A percentile compares a stretch with the other conserved stretches of the same genome.
These are phyloP conservation scores for Timema cristinae DNA, from an alignment of 2,888 invertebrate species.

Conservation along the genomic window DNA sequence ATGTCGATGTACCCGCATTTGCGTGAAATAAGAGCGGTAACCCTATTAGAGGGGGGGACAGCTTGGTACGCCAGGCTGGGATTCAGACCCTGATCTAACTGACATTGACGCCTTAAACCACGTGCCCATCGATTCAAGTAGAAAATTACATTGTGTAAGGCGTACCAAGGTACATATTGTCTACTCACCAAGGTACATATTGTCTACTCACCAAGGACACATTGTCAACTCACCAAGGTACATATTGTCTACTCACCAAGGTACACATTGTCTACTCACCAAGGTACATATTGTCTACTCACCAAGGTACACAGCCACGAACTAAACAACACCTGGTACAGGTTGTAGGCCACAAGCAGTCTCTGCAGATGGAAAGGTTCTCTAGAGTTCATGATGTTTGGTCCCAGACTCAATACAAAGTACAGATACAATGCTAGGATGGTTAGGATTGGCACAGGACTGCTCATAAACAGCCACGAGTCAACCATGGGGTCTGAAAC, in stretches of 20 bases:
- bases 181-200: background rate
- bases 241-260: background rate
- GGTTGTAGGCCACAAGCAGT: constrained; percentile 74
- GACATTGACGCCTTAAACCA: too few species aligned
- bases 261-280: background rate
- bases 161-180: too few species aligned
- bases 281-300: constrained; percentile 33
- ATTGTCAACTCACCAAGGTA: background rate
- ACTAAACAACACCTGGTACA: constrained; percentile 84
- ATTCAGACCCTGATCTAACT: too few species aligned
- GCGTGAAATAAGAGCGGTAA: too few species aligned
- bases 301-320: constrained; percentile 61
- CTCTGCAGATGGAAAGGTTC: constrained; percentile 69
- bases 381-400: constrained; percentile 69
- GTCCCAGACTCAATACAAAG: constrained; percentile 72
- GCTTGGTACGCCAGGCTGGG: too few species aligned
- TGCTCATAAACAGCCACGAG: constrained; percentile 73
- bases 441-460: constrained; percentile 64
- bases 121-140: too few species aligned
- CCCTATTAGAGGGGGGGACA: too few species aligned
- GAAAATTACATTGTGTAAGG: too few species aligned
- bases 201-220: background rate
- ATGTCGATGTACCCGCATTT: too few species aligned
- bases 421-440: constrained; percentile 63
- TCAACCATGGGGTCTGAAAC: constrained; percentile 69